A percentile compares a stretch with the other conserved stretches of the same genome.
These are phyloP conservation scores for Gavialis gangeticus DNA, from an alignment of 2,113 vertebrate species.

Conservation along the genomic window DNA sequence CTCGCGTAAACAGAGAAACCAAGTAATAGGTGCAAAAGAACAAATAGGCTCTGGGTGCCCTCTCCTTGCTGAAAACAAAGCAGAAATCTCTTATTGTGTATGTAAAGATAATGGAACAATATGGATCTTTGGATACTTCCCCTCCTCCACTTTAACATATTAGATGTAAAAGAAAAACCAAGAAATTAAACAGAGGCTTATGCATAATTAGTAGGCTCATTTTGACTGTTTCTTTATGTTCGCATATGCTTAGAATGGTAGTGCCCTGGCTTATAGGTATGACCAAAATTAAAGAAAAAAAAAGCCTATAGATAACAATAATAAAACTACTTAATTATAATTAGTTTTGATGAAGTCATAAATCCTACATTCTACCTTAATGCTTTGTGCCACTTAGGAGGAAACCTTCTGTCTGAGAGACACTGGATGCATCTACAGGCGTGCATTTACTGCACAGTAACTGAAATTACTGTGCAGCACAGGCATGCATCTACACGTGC, in stretches of 20 bases:
- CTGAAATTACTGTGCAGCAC: too few relatives aligned
- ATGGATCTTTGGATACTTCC: not conserved
- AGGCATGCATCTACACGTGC: too few relatives aligned
- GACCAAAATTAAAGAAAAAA: constrained; percentile 47
- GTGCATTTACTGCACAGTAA: too few relatives aligned
- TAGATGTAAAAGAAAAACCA: constrained; percentile 33
- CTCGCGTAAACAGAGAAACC: not conserved
- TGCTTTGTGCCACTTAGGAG: not conserved
- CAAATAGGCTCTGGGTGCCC: not conserved
- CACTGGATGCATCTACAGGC: too few relatives aligned
- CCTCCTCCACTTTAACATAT: not conserved
- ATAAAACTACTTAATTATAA: constrained; percentile 1
- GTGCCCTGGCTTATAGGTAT: not conserved
- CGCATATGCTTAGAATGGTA: not conserved
- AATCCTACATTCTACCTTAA: constrained; percentile 19
- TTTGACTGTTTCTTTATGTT: not conserved
- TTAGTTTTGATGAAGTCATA: constrained; percentile 49
- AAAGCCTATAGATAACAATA: not conserved
- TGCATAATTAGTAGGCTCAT: constrained; percentile 5
- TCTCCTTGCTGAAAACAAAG: not conserved
- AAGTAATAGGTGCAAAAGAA: constrained; percentile 15
- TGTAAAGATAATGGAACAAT: constrained; percentile 33
- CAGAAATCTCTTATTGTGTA: not conserved
- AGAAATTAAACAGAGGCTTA: not conserved
- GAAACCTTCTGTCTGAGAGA: not conserved